Base-by-base conservation (phyloP, 2,888 invertebrate species). In the Microdon myrmicae region DNA sequence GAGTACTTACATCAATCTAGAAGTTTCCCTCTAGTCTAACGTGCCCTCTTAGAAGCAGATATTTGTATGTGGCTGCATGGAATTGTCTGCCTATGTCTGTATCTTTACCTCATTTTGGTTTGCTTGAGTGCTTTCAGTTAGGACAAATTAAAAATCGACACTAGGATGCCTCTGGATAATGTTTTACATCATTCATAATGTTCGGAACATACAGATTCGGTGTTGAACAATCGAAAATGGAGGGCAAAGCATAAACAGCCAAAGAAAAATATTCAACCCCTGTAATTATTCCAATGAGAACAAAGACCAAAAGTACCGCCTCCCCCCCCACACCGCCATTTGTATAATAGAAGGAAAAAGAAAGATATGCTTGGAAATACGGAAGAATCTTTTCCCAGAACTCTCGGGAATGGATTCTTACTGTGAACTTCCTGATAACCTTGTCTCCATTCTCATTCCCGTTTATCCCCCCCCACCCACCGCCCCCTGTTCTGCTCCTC, bases 401-500 rank as follows among this genome's bases (percentile, higher is more conserved):
- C 32, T 22, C 23, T 31, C 29, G 20, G 20, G 31, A 29, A 41
- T 41, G 22, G 22, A 45, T 45, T 12, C 34, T 34, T 19, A 16
- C 43, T 16, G 10, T 22, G 43, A 31, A 19, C 22, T 20, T 17
- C 12, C n/a, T 25, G 10, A 3, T n/a, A 17, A 8, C 7, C 1
- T 23, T 6, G 13, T 22, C 5, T 44, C 25, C 25, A 28, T 28
- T 28, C 7, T 8, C 12, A 5, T 5, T 7, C 12, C 20, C 23
- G 13, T 8, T n/a, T 14, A 1, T 2, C 35, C 4, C 6, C 9
- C 14, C 2, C 4, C 13, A 4, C 10, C 13, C 20, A 7, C 17
- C 22, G 7, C 1, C n/a, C n/a, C 14, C 9, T 9, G 5, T 23
- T 13, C 16, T 41, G 41, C 47, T 59, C 51, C 41, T 41, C 35